Evolutionary conservation across 1,140 invertebrate genomes (phyloP).

Genomic region (Drosophila pseudoobscura): DNA sequence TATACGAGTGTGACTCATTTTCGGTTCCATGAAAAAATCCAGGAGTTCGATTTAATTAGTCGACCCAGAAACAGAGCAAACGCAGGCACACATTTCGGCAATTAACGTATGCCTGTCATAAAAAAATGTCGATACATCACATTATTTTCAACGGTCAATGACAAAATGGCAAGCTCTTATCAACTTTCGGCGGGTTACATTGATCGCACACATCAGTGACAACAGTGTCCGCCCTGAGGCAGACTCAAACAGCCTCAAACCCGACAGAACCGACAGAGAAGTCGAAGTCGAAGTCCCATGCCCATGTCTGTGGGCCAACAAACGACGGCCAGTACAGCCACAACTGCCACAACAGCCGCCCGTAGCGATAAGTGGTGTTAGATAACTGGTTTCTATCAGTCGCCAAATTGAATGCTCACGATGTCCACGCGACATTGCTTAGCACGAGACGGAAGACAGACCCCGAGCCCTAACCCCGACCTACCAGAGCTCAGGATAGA

Average conservation of each 20-base stretch:
- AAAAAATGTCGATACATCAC: slow-evolving; percentile 33
- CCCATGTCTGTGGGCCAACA: slow-evolving; percentile 1
- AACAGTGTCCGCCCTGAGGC: slow-evolving; percentile 30
- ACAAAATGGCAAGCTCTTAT: slow-evolving; percentile 39
- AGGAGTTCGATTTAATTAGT: too few relatives aligned
- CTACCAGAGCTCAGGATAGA: not conserved
- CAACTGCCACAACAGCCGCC: too few relatives aligned
- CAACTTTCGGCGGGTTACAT: slow-evolving; percentile 35
- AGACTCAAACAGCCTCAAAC: slow-evolving; percentile 50
- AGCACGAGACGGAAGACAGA: slow-evolving; percentile 20
- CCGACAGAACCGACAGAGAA: slow-evolving; percentile 29
- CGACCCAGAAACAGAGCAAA: not conserved
- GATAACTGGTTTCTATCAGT: slow-evolving; percentile 44
- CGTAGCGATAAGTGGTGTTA: slow-evolving; percentile 13
- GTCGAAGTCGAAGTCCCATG: slow-evolving; percentile 3
- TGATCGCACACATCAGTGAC: slow-evolving; percentile 38
- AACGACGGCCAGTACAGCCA: slow-evolving; percentile 5
- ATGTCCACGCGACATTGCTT: slow-evolving; percentile 51
- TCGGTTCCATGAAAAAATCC: too few relatives aligned
- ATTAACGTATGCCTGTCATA: slow-evolving; percentile 40
- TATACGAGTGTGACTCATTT: too few relatives aligned
- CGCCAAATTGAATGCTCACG: slow-evolving; percentile 53
- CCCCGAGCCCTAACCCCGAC: slow-evolving; percentile 3
- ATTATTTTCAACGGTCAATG: not conserved
- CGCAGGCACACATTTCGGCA: slow-evolving; percentile 26